These are phyloP conservation scores for Junonia oenone DNA, from an alignment of 2,888 invertebrate genomes.

Conservation along the genomic window DNA sequence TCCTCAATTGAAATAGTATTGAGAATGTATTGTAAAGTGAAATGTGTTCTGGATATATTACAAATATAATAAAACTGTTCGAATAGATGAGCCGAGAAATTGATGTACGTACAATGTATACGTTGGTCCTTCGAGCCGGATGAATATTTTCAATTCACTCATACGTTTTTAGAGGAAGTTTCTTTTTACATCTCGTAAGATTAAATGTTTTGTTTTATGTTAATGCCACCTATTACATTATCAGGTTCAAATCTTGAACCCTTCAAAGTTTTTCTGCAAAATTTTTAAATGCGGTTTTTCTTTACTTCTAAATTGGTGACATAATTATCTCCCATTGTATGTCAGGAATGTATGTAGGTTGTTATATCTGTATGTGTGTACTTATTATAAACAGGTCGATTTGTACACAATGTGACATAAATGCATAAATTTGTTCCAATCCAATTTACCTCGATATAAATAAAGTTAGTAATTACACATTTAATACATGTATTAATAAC, in stretches of 20 bases:
- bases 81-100: conserved; percentile 19
- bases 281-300: no score
- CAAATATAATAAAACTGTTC: conserved; percentile 29
- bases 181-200: neutral
- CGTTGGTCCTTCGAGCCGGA: neutral
- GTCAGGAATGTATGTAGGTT: no score
- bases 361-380: neutral
- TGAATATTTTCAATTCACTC: neutral
- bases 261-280: no score
- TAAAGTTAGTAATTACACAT: neutral
- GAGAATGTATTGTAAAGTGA: conserved; percentile 37
- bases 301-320: no score
- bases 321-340: no score
- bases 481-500: neutral
- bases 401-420: neutral
- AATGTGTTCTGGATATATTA: conserved; percentile 33
- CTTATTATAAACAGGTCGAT: neutral
- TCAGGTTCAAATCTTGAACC: no score
- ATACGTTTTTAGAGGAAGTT: neutral
- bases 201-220: neutral
- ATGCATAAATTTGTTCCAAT: neutral
- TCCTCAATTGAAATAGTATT: conserved; percentile 35
- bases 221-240: neutral
- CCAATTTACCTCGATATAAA: neutral
- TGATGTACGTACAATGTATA: neutral